These are phyloP conservation scores for Scaptomyza tumidula DNA, from an alignment of 2,888 invertebrate genomes.

Conservation along the genomic window DNA sequence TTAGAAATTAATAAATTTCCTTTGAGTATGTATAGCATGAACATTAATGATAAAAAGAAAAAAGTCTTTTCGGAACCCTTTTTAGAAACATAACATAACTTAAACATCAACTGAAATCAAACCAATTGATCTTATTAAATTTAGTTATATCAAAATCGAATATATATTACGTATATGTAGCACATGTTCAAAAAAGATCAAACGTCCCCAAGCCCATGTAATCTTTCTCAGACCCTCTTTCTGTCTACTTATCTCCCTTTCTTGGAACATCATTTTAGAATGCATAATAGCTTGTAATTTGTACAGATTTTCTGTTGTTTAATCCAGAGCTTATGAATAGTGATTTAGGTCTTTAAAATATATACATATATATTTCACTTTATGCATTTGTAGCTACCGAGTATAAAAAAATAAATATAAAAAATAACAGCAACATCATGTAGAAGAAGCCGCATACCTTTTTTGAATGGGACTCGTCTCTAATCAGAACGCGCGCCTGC, in stretches of 20 bases:
- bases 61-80: too few relatives aligned
- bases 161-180: too few relatives aligned
- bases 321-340: conserved; percentile 23
- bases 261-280: neutral
- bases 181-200: neutral
- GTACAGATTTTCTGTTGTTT: conserved; percentile 18
- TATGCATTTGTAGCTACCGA: conserved; percentile 48
- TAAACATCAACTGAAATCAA: too few relatives aligned
- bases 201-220: neutral
- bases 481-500: conserved; percentile 76
- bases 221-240: neutral
- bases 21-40: too few relatives aligned
- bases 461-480: conserved; percentile 64
- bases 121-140: too few relatives aligned
- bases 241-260: neutral
- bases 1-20: too few relatives aligned
- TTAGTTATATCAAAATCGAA: too few relatives aligned
- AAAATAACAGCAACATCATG: conserved; percentile 12
- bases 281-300: conserved; percentile 6
- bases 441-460: conserved; percentile 51
- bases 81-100: too few relatives aligned
- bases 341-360: conserved; percentile 40
- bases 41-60: too few relatives aligned
- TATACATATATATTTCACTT: conserved; percentile 28
- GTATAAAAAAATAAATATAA: conserved; percentile 17